A percentile compares a stretch with the other conserved stretches of the same genome.
These are phyloP conservation scores for Mechanitis messenoides DNA, from an alignment of 2,888 invertebrate genomes.

Conservation along the genomic window DNA sequence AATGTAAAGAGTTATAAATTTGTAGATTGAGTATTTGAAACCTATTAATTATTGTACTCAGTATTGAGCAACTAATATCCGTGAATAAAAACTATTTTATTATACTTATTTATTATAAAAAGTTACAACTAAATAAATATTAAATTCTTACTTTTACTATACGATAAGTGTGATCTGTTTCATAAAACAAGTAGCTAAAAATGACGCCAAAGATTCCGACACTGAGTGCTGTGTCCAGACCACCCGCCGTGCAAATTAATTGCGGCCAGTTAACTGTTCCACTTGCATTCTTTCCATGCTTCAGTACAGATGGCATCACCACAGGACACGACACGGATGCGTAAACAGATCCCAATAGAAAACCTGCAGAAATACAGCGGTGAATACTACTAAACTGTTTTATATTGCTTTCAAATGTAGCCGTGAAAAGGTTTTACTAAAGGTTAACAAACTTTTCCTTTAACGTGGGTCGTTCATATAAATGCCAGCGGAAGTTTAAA, in stretches of 20 bases:
- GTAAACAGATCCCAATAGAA: constrained; percentile 58
- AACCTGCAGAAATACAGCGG: constrained; percentile 38
- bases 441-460: background rate
- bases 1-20: too few species aligned
- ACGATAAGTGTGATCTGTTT: constrained; percentile 47
- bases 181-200: constrained; percentile 52
- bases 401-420: constrained; percentile 1
- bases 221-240: constrained; percentile 61
- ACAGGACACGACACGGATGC: constrained; percentile 64
- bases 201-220: constrained; percentile 64
- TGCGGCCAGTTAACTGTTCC: constrained; percentile 57
- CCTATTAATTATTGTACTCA: too few species aligned
- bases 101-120: too few species aligned
- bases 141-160: constrained; percentile 49
- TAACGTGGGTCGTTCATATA: background rate
- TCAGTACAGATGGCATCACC: constrained; percentile 54
- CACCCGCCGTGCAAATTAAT: constrained; percentile 59
- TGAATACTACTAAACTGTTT: constrained; percentile 7
- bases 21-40: too few species aligned
- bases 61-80: too few species aligned
- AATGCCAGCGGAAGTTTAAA: background rate
- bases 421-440: background rate
- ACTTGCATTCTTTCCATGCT: constrained; percentile 37
- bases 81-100: too few species aligned
- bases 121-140: background rate